Conservation (phyloP, 2,797 vertebrate species). For the Triplophysa bombifrons region DNA sequence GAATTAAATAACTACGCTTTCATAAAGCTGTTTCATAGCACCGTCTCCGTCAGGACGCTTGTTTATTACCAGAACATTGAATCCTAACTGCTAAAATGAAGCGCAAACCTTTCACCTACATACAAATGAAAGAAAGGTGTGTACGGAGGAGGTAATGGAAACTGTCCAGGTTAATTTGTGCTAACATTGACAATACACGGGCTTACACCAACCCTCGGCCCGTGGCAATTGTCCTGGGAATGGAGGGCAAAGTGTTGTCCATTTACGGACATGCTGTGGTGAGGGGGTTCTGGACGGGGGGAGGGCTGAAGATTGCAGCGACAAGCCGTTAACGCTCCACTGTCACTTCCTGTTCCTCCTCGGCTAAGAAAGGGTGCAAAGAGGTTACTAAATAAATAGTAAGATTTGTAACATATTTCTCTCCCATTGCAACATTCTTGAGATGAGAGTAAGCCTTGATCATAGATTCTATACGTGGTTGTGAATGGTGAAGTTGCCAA, state of each 20-base stretch:
- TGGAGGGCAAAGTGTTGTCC: constrained; percentile 44
- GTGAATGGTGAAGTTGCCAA: not conserved
- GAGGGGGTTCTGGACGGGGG: constrained; percentile 13
- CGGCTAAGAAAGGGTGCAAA: constrained; percentile 6
- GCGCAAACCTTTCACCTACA: constrained; percentile 15
- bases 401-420: not conserved
- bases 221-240: constrained; percentile 43
- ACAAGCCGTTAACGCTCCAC: constrained; percentile 54
- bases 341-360: constrained; percentile 55
- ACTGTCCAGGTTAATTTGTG: constrained; percentile 61
- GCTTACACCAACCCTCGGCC: constrained; percentile 17
- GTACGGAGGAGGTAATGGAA: constrained; percentile 54
- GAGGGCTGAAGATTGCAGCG: constrained; percentile 43
- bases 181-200: constrained; percentile 49
- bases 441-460: not conserved
- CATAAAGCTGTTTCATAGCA: not conserved
- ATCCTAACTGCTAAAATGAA: not conserved
- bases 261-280: constrained; percentile 47
- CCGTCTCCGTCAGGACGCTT: not conserved
- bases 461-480: not conserved
- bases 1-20: not conserved
- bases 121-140: constrained; percentile 40
- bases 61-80: not conserved
- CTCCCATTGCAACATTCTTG: not conserved
- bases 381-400: constrained; percentile 32